phyloP scores from a whole-genome alignment of 1,140 invertebrate genomes.

The Pachypsylla venusta region DNA sequence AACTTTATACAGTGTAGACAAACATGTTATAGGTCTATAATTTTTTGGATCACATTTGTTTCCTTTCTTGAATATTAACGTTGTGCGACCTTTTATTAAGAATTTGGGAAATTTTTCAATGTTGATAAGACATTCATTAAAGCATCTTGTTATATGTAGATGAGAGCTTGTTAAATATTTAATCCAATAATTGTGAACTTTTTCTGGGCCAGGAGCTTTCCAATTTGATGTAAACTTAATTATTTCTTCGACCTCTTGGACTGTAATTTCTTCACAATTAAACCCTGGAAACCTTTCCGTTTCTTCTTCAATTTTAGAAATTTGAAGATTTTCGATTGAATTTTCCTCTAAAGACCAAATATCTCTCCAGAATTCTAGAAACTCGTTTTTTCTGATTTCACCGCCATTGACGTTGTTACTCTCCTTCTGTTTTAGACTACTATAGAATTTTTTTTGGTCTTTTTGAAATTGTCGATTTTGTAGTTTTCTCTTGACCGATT shows the following conservation, averaged over 20 bases:
- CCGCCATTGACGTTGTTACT: neutral
- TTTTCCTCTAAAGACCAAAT: neutral
- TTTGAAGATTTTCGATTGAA: neutral
- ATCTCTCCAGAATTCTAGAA: neutral
- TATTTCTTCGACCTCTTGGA: neutral
- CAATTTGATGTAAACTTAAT: constrained; percentile 16
- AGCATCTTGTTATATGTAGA: neutral
- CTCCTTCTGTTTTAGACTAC: neutral
- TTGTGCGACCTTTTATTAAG: neutral
- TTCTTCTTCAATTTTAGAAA: neutral
- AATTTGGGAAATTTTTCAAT: neutral
- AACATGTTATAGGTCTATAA: constrained; percentile 14
- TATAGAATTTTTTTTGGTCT: neutral
- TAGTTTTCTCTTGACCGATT: neutral
- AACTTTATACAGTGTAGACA: constrained; percentile 13
- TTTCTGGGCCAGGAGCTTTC: constrained; percentile 17
- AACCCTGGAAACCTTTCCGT: neutral
- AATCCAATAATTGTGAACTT: constrained; percentile 23
- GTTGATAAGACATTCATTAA: neutral
- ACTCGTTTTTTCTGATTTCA: neutral
- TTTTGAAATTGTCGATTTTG: neutral
- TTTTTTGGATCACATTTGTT: neutral
- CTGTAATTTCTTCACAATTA: neutral
- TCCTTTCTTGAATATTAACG: neutral
- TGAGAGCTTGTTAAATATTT: neutral